These are phyloP conservation scores for Aurelia aurita complex sp. Pacific DNA, from an alignment of 30 jellyfish, hydroid and myxozoan species.

Conservation along the genomic window DNA sequence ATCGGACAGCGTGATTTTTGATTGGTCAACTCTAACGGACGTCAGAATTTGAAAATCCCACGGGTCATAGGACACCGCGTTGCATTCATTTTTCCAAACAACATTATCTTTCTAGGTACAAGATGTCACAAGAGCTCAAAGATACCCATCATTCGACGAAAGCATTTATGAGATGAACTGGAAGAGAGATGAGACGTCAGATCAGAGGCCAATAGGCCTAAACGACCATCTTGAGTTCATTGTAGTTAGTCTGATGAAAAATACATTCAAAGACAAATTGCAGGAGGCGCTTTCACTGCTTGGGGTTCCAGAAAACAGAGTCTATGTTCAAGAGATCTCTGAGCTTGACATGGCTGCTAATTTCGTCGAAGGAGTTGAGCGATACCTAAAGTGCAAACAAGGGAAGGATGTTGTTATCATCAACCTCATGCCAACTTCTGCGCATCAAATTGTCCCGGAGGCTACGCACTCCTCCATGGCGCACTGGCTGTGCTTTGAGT, in stretches of 20 bases:
- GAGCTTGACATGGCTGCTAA: background rate
- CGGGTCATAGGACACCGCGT: too few species aligned
- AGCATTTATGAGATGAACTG: constrained; percentile 68
- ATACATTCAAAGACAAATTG: background rate
- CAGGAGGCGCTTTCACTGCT: too few species aligned
- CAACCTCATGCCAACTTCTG: constrained; percentile 54
- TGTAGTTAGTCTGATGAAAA: constrained; percentile 25
- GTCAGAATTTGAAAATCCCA: too few species aligned
- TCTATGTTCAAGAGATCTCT: background rate
- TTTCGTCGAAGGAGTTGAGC: too few species aligned
- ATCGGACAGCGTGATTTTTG: too few species aligned
- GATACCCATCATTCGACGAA: constrained; percentile 40
- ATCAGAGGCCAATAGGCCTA: background rate
- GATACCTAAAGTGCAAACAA: too few species aligned
- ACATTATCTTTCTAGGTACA: constrained; percentile 34
- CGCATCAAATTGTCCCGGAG: background rate
- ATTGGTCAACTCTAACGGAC: too few species aligned
- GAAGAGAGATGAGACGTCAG: constrained; percentile 1
- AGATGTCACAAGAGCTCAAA: constrained; percentile 48
- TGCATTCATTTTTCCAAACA: too few species aligned
- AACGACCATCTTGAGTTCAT: constrained; percentile 10
- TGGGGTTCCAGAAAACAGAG: too few species aligned
- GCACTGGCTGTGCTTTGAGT: constrained; percentile 66
- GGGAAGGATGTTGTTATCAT: constrained; percentile 6
- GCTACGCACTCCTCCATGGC: constrained; percentile 34